Evolutionary conservation across 2,113 vertebrate genomes (phyloP).

Genomic region (Acanthisitta chloris): DNA sequence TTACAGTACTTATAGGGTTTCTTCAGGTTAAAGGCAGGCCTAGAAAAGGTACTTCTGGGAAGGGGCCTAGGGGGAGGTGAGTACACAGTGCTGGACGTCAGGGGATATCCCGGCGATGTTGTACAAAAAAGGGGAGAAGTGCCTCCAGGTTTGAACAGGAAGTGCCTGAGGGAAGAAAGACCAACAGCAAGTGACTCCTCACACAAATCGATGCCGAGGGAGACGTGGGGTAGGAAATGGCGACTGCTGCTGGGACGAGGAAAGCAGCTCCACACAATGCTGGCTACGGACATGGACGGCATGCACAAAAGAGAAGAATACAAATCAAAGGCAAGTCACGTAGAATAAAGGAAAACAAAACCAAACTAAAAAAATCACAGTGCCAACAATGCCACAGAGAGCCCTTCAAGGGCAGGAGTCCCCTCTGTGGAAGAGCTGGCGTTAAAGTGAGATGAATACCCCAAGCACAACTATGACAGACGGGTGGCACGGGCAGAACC

Average conservation of each 20-base stretch:
- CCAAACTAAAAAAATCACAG: neutral
- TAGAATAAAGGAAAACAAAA: neutral
- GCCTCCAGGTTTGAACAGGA: slow-evolving; percentile 97
- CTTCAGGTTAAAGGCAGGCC: slow-evolving; percentile 96
- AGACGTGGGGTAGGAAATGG: neutral
- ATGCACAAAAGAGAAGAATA: slow-evolving; percentile 62
- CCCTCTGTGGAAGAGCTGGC: slow-evolving; percentile 18
- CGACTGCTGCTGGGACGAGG: neutral
- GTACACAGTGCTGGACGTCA: slow-evolving; percentile 99
- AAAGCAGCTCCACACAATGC: slow-evolving; percentile 40
- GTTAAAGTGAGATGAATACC: slow-evolving; percentile 1
- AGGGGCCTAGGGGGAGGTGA: slow-evolving; percentile 95
- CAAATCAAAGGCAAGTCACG: slow-evolving; percentile 40
- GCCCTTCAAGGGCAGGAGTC: slow-evolving; percentile 28
- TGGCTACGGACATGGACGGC: slow-evolving; percentile 49
- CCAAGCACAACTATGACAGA: slow-evolving; percentile 19
- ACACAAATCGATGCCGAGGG: neutral
- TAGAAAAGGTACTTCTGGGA: slow-evolving; percentile 92
- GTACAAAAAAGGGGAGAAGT: slow-evolving; percentile 98
- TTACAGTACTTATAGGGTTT: slow-evolving; percentile 97
- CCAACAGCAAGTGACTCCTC: neutral
- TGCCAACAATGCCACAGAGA: slow-evolving; percentile 43
- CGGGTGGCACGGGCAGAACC: slow-evolving; percentile 4
- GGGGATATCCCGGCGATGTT: slow-evolving; percentile 92
- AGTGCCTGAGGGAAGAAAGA: slow-evolving; percentile 86